Base-by-base conservation (phyloP, 2,888 invertebrate genomes). In the Melitaea athalia region DNA sequence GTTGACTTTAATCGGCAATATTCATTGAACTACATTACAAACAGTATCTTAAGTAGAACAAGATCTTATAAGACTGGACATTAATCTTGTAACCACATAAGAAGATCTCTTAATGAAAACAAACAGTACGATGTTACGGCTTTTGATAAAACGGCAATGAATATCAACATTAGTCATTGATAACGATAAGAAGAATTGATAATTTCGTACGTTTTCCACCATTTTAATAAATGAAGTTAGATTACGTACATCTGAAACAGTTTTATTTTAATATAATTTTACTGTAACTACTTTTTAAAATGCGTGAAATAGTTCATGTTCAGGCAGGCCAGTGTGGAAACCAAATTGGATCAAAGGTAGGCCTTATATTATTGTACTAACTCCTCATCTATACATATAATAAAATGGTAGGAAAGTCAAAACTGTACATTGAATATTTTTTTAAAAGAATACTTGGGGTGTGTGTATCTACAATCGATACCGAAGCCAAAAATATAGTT, bases 261-360 rank as follows among this genome's bases (percentile, higher is more conserved):
- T 68, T n/a, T 50, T 11, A 17, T 52, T 17, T 17, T 17, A 24
- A 24, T 53, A 12, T 53, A 55, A 31, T 14, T 12, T 31, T 24
- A 17, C 12, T 52, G 1, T 45, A 50, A 50, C 0, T 10, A n/a
- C 8, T 15, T 17, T 14, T 24, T 55, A 74, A 93, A 91, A 98
- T 98, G 98, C 95, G 98, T 89, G 98, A 98, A 95, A 98, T 98
- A 79, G 97, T 98, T 70, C 98, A 98, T 85, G 95, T 98, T 68
- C 98, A 98, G 89, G 96, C 97, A 67, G 98, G 98, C 64, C 98
- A 98, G 87, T 98, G 98, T 86, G 98, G 98, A 64, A 98, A 98
- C 89, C 98, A 98, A 91, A 98, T 98, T 82, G 98, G 98, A 76
- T 97, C 98, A 64, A 98, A 98, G 95, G 97, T 97, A 90, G 82